A percentile compares a stretch with the other conserved stretches of the same genome.
These are phyloP conservation scores for Cephus spinipes DNA, from an alignment of 2,888 invertebrate species.

Conservation along the genomic window DNA sequence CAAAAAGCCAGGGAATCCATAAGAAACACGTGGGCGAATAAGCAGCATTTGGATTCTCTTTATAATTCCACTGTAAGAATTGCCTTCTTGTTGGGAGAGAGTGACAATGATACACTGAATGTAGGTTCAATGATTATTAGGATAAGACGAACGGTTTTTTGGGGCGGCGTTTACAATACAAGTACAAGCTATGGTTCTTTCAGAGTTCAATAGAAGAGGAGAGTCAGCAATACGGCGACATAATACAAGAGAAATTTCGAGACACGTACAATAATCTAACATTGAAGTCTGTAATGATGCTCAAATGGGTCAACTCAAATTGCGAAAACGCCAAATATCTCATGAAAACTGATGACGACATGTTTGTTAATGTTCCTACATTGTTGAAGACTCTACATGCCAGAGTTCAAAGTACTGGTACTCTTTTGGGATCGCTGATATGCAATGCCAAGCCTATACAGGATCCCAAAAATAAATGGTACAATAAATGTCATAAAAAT, in stretches of 20 bases:
- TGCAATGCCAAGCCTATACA: slow-evolving; percentile 82
- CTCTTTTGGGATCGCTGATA: slow-evolving; percentile 82
- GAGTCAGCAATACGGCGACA: slow-evolving; percentile 76
- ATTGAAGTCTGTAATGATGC: slow-evolving; percentile 84
- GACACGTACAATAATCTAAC: slow-evolving; percentile 91
- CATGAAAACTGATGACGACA: slow-evolving; percentile 89
- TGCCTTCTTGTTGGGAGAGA: slow-evolving; percentile 74
- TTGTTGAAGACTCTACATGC: slow-evolving; percentile 67
- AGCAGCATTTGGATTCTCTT: slow-evolving; percentile 63
- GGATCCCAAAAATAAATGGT: slow-evolving; percentile 83
- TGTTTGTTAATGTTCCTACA: slow-evolving; percentile 83
- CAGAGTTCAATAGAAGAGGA: slow-evolving; percentile 77
- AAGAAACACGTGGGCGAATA: slow-evolving; percentile 78
- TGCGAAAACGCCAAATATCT: slow-evolving; percentile 77
- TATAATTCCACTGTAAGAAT: slow-evolving; percentile 65
- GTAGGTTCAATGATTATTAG: slow-evolving; percentile 46
- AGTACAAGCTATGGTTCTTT: slow-evolving; percentile 45
- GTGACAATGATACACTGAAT: slow-evolving; percentile 71
- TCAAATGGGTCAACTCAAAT: slow-evolving; percentile 82
- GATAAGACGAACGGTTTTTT: neutral
- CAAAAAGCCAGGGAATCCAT: slow-evolving; percentile 76
- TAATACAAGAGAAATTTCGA: slow-evolving; percentile 85
- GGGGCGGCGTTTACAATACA: neutral
- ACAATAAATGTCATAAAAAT: slow-evolving; percentile 9
- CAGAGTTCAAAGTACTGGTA: slow-evolving; percentile 59